Percentiles rank a stretch among this genome's conserved stretches.
Evolutionary conservation across 2,888 invertebrate genomes (phyloP).

Genomic region (Schrankia costaestrigalis): DNA sequence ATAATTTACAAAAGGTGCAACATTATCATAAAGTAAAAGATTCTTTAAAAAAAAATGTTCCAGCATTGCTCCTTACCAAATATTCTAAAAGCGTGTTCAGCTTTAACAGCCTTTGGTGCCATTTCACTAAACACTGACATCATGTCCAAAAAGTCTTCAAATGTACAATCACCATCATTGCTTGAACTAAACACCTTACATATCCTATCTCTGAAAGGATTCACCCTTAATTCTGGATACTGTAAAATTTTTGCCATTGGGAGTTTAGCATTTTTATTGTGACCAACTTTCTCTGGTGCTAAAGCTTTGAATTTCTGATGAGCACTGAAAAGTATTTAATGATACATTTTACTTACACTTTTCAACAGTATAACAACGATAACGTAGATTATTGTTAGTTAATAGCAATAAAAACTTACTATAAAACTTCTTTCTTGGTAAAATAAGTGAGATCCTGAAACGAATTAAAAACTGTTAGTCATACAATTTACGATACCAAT

Average conservation of each 20-base stretch:
- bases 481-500: not conserved
- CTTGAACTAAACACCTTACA: constrained; percentile 95
- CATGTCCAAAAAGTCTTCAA: constrained; percentile 98
- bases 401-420: constrained; percentile 81
- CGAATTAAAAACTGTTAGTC: constrained; percentile 24
- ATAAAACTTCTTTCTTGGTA: constrained; percentile 94
- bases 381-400: too few relatives aligned
- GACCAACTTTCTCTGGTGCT: constrained; percentile 94
- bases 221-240: constrained; percentile 93
- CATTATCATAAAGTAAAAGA: not conserved
- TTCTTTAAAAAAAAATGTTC: not conserved
- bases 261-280: constrained; percentile 92
- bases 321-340: constrained; percentile 81
- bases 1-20: not conserved
- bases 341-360: not conserved
- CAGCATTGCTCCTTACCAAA: constrained; percentile 85
- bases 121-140: constrained; percentile 96
- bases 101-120: constrained; percentile 95
- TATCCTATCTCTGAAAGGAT: constrained; percentile 95
- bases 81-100: constrained; percentile 97
- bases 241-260: constrained; percentile 91
- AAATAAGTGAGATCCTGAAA: constrained; percentile 95
- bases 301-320: constrained; percentile 94
- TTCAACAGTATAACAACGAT: not conserved
- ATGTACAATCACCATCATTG: constrained; percentile 94